Evolutionary conservation across 2,888 invertebrate genomes (phyloP), one percentile per base, ranked within the genome.

Genomic region (Micropterix aruncella): DNA sequence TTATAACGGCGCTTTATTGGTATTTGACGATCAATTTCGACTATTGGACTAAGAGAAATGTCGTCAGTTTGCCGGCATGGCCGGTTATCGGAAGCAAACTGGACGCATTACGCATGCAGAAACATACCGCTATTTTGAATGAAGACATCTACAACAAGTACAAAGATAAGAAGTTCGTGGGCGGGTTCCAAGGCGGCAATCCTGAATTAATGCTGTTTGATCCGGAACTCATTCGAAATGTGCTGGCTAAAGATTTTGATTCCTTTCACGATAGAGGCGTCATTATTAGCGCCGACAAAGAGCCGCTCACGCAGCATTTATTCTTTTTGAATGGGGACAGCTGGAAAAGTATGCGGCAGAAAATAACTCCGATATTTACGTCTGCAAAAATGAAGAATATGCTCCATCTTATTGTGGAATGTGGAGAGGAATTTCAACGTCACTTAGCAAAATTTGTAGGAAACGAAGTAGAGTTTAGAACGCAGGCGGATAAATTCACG

Each of bases 221-320:
- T 47, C 57, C 57, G 12, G 53, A 55, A 44, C 36, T 60, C 37
- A 52, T 58, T 5, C 58, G 56, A 47, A 44, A 47, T 2, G 48
- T 60, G 19, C 39, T 57, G 39, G 54, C 57, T 27, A 59, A 56
- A 46, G 59, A 60, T 44, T 58, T 59, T 44, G 45, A 48, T 19
- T 45, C 53, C 47, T 60, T 60, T 44, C 52, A 47, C 50, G 56
- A 53, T 43, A 51, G 55, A 42, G 54, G 54, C 4, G 52, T 53
- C 17, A 51, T 50, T 41, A 55, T 53, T 14, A 14, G 14, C 14
- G 14, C 12, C 44, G 47, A 45, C 14, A 51, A 49, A 36, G 57
- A 58, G 49, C 57, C 56, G 4, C 49, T 58, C 3, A 50, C 52
- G 16, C 55, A 56, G 12, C 54, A 56, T 51, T 48, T 58, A 27